phyloP scores from a whole-genome alignment of 2,888 invertebrate species.

The Nomada flava region DNA sequence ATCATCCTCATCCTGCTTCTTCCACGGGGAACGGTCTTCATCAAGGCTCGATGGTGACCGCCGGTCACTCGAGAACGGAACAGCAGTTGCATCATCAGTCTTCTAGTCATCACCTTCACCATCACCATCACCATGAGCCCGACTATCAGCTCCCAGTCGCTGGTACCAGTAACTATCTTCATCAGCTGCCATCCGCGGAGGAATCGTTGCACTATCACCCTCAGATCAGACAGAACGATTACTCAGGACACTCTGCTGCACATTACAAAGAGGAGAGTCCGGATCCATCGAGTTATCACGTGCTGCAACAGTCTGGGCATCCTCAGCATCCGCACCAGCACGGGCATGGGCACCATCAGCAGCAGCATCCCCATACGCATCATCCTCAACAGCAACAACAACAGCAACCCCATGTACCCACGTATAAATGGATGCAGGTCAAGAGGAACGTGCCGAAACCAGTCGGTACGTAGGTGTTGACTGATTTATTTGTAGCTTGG shows the following conservation, averaged over 20 bases:
- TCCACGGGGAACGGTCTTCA: slow-evolving; percentile 67
- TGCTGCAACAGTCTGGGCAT: slow-evolving; percentile 77
- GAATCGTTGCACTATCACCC: slow-evolving; percentile 80
- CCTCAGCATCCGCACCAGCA: slow-evolving; percentile 83
- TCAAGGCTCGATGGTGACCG: slow-evolving; percentile 68
- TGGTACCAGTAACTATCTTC: slow-evolving; percentile 77
- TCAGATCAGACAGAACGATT: slow-evolving; percentile 85
- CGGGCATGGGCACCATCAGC: slow-evolving; percentile 80
- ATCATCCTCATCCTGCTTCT: slow-evolving; percentile 78
- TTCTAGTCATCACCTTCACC: slow-evolving; percentile 84
- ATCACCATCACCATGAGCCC: slow-evolving; percentile 85
- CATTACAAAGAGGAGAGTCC: slow-evolving; percentile 87
- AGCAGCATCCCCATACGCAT: slow-evolving; percentile 78
- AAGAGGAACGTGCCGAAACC: slow-evolving; percentile 98
- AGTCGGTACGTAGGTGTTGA: slow-evolving; percentile 87
- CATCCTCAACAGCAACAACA: slow-evolving; percentile 76
- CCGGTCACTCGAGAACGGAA: slow-evolving; percentile 71
- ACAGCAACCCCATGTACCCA: slow-evolving; percentile 90
- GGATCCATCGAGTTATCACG: slow-evolving; percentile 82
- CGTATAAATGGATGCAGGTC: slow-evolving; percentile 99
- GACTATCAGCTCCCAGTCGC: slow-evolving; percentile 85
- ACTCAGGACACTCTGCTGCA: slow-evolving; percentile 84
- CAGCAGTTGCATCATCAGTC: slow-evolving; percentile 78
- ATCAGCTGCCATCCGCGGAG: slow-evolving; percentile 73
- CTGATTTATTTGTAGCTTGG: slow-evolving; percentile 13